These are phyloP conservation scores for Tetragonisca angustula DNA, from an alignment of 2,888 invertebrate genomes.

Conservation along the genomic window DNA sequence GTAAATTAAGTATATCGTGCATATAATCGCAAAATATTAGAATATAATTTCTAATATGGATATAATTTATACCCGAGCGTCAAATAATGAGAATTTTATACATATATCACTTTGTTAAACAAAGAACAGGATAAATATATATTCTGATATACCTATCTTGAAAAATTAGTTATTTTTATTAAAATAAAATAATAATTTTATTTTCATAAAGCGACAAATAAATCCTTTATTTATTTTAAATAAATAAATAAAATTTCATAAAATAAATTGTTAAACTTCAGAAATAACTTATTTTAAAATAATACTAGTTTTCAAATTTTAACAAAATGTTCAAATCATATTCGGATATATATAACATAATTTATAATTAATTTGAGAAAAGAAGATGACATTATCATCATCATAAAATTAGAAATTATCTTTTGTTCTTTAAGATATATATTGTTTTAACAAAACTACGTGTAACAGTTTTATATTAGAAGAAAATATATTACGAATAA, in stretches of 20 bases:
- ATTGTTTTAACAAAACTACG: background rate
- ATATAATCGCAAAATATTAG: too few species aligned
- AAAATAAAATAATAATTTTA: background rate
- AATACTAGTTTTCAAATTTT: background rate
- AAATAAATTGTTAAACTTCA: background rate
- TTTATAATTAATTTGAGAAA: constrained; percentile 30
- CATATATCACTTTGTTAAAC: too few species aligned
- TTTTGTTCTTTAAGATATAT: background rate
- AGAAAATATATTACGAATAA: background rate
- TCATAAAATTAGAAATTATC: background rate
- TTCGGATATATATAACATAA: constrained; percentile 56
- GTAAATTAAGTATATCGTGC: too few species aligned
- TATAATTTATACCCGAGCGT: background rate
- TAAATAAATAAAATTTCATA: background rate
- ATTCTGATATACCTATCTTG: too few species aligned
- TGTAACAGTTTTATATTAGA: background rate
- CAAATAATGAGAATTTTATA: background rate
- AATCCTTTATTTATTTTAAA: background rate
- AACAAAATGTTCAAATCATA: background rate
- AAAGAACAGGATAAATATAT: too few species aligned
- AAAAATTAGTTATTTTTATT: background rate
- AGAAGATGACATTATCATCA: constrained; percentile 26
- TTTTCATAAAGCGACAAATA: background rate
- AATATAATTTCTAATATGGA: background rate
- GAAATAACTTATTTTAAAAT: background rate